Evolutionary conservation across 2,888 invertebrate genomes (phyloP), one percentile per base, ranked within the genome.

Genomic region (Drosophila engyochracea): DNA sequence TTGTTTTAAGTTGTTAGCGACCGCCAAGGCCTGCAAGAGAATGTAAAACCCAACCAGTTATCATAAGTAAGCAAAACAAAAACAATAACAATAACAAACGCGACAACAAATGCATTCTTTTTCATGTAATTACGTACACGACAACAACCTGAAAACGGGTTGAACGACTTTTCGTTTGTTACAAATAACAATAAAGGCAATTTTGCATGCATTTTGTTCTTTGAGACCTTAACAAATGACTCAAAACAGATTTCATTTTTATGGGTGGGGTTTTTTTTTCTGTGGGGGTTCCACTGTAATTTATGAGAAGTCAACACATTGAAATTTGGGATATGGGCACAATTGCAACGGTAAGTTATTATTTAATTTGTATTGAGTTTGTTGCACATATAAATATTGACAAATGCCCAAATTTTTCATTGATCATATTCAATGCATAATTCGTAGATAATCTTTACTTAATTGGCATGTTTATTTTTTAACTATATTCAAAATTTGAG

Each of bases 11-110:
- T 44, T 58, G 22, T 41, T 51, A 49, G 55, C 68, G 69, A 62
- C 72, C 63, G 55, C 70, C 85, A 86, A 82, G 83, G 91, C 71
- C 81, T 70, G 71, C 68, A 70, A 85, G 89, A 85, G 91, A 90
- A 88, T 90, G 89, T 85, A 81, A 79, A 73, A 74, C 55, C 55
- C 57, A 71, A 70, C 55, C 72, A 66, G 76, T 72, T 74, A 60
- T 62, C 67, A 65, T 54, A 52, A 58, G 35, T 25, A 37, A 69
- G 57, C 22, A 39, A 59, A 47, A 37, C 37, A 69, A 30, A 53
- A 49, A 14, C 33, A 41, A 54, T 35, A 60, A 71, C 57, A 69
- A 55, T 68, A 76, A 54, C 70, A 74, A 71, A 63, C 4, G 47
- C 49, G 58, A 57, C 58, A 71, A 71, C 70, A 68, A 67, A 74